phyloP scores from a whole-genome alignment of 2,797 vertebrate species.

The Synanceia verrucosa region DNA sequence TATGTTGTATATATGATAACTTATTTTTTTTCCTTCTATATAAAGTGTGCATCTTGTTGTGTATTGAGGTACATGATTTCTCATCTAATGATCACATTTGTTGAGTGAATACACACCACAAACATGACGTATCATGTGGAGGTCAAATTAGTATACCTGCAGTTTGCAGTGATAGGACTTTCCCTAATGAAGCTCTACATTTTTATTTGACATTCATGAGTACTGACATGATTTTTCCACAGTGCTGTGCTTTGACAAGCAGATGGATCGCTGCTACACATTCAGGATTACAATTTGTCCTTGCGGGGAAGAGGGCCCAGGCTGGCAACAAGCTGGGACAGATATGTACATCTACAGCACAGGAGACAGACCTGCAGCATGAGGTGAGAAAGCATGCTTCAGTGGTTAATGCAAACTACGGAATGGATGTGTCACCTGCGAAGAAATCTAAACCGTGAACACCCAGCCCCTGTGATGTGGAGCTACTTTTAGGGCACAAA shows the following conservation, averaged over 20 bases:
- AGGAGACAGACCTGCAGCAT: constrained; percentile 36
- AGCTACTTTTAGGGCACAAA: not conserved
- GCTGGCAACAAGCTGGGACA: constrained; percentile 72
- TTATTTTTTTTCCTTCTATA: no score
- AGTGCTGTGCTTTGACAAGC: constrained; percentile 67
- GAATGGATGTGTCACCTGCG: constrained; percentile 35
- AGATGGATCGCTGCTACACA: constrained; percentile 47
- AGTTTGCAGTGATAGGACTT: constrained; percentile 43
- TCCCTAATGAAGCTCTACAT: constrained; percentile 32
- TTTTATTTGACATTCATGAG: constrained; percentile 62
- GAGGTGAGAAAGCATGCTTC: constrained; percentile 38
- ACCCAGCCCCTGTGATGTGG: not conserved
- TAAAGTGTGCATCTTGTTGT: not conserved
- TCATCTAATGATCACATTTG: not conserved
- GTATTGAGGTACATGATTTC: not conserved
- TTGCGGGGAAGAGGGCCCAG: constrained; percentile 35
- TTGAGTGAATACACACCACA: not conserved
- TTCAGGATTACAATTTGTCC: constrained; percentile 59
- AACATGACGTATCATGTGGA: constrained; percentile 5
- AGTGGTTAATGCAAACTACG: constrained; percentile 25
- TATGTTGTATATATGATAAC: no score
- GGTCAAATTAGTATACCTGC: not conserved
- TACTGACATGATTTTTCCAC: constrained; percentile 70
- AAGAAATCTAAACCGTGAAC: constrained; percentile 18
- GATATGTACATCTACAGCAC: constrained; percentile 48